Evolutionary conservation across 2,797 vertebrate species (phyloP).

Genomic region (Cynodonichthys magdalenae): DNA sequence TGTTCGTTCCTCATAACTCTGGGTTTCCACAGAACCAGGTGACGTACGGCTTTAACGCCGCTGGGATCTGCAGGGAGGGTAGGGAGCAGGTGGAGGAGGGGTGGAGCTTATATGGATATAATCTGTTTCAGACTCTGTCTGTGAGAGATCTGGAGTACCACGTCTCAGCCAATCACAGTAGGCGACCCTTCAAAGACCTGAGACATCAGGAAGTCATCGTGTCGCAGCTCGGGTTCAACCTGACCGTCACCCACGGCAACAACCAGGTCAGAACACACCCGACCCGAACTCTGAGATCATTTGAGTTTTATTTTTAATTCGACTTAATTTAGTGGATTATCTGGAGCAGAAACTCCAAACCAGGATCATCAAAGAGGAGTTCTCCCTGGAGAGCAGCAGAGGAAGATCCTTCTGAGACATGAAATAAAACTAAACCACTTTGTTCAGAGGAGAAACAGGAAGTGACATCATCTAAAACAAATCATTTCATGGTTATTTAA

Average conservation of each 20-base stretch:
- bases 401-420: too few species aligned
- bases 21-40: slow-evolving; percentile 89
- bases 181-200: slow-evolving; percentile 83
- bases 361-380: too few species aligned
- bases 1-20: slow-evolving; percentile 90
- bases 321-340: too few species aligned
- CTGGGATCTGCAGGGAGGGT: too few species aligned
- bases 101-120: neutral
- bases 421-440: too few species aligned
- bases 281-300: neutral
- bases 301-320: neutral
- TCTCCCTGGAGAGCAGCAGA: too few species aligned
- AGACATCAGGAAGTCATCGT: slow-evolving; percentile 76
- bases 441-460: too few species aligned
- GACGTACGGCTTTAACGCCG: neutral
- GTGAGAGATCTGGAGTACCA: slow-evolving; percentile 92
- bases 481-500: too few species aligned
- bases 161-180: slow-evolving; percentile 80
- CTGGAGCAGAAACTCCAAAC: too few species aligned
- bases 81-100: too few species aligned
- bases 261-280: slow-evolving; percentile 52
- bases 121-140: slow-evolving; percentile 81
- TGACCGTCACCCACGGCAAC: slow-evolving; percentile 68
- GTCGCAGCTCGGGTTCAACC: slow-evolving; percentile 85
- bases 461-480: too few species aligned